Conservation (phyloP, 2,888 invertebrate genomes). For the Halictus quadricinctus region DNA sequence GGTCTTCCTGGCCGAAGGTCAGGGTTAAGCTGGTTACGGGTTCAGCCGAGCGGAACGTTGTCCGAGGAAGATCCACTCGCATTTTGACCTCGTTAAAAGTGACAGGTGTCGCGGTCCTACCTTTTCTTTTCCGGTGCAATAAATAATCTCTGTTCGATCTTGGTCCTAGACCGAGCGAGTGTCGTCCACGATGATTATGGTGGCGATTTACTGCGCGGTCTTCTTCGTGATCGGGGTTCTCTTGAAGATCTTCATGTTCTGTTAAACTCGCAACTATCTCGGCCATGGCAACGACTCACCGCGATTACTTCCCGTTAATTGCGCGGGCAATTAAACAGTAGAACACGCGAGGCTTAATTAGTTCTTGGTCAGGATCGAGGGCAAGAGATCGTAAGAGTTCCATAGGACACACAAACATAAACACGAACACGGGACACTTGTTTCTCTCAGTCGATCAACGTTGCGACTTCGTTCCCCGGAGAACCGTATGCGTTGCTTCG, state of each 20-base stretch:
- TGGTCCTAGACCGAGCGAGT: background rate
- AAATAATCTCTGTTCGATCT: background rate
- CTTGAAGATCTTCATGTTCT: constrained; percentile 77
- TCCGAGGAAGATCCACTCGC: constrained; percentile 49
- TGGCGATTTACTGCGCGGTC: constrained; percentile 80
- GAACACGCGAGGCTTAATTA: background rate
- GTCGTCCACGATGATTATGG: constrained; percentile 75
- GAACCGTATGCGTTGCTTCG: background rate
- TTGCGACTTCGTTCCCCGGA: background rate
- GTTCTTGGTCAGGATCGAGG: background rate
- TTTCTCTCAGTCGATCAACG: background rate
- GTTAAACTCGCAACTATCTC: constrained; percentile 61
- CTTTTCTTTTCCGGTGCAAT: background rate
- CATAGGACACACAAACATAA: background rate
- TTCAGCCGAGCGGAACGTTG: constrained; percentile 48
- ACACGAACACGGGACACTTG: background rate
- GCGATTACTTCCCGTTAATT: background rate
- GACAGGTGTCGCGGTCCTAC: constrained; percentile 28
- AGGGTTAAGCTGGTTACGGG: constrained; percentile 77
- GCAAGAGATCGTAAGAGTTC: background rate
- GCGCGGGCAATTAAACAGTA: background rate
- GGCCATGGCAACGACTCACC: background rate
- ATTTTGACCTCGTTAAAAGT: constrained; percentile 46
- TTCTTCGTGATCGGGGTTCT: constrained; percentile 79
- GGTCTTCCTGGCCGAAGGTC: constrained; percentile 76